These are phyloP conservation scores for Sclerodermus sp. DNA, from an alignment of 2,888 invertebrate species.

Conservation along the genomic window DNA sequence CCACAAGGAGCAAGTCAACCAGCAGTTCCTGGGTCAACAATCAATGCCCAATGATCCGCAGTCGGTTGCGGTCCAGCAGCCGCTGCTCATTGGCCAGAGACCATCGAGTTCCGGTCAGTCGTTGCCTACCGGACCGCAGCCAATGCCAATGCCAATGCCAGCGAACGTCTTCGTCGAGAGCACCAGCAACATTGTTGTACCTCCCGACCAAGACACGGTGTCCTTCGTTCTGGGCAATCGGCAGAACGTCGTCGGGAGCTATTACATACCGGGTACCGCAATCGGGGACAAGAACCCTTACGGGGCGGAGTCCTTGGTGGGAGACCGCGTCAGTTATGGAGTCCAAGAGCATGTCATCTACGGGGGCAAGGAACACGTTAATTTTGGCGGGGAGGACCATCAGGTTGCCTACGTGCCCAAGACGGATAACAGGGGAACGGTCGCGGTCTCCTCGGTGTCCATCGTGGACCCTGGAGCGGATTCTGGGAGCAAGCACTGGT, in stretches of 20 bases:
- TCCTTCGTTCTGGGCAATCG: constrained; percentile 68
- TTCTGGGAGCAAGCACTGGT: constrained; percentile 37
- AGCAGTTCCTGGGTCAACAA: too few relatives aligned
- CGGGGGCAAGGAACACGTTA: constrained; percentile 12
- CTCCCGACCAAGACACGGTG: constrained; percentile 67
- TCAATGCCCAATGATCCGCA: too few relatives aligned
- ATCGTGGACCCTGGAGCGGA: constrained; percentile 15
- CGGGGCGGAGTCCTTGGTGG: constrained; percentile 12
- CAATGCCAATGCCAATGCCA: constrained; percentile 20
- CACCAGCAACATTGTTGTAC: constrained; percentile 67
- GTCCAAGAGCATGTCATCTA: too few relatives aligned
- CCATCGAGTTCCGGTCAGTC: too few relatives aligned
- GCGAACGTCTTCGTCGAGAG: constrained; percentile 55
- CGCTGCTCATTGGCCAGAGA: constrained; percentile 2
- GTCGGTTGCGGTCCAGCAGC: too few relatives aligned
- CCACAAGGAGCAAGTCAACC: too few relatives aligned
- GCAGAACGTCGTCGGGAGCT: constrained; percentile 61
- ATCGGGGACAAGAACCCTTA: constrained; percentile 60
- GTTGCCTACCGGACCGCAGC: too few relatives aligned
- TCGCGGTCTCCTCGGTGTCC: constrained; percentile 35
- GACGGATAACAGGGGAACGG: constrained; percentile 34
- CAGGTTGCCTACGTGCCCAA: constrained; percentile 17
- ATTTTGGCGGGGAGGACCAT: constrained; percentile 7
- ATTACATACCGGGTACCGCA: constrained; percentile 57
- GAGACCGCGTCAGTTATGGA: too few relatives aligned